Conservation (phyloP, 2,113 vertebrate genomes). For the Malurus alboscapulatus region DNA sequence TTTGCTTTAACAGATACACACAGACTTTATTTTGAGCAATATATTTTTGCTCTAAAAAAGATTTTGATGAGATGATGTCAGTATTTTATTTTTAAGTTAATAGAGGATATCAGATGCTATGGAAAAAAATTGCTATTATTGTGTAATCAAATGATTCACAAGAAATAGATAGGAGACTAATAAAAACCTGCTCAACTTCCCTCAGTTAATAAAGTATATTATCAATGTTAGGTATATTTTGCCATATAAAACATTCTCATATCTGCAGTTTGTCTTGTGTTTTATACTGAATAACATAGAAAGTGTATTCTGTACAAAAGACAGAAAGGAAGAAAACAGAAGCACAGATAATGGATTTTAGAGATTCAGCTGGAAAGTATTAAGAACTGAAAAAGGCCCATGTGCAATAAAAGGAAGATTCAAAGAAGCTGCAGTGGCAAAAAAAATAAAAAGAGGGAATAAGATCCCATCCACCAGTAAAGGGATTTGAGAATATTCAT, state of each 20-base stretch:
- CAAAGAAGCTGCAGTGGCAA: neutral
- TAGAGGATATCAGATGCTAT: neutral
- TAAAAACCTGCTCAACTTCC: neutral
- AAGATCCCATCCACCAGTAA: neutral
- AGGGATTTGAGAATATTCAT: neutral
- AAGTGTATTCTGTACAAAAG: neutral
- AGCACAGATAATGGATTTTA: neutral
- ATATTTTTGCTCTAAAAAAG: neutral
- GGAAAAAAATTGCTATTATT: neutral
- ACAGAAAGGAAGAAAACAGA: neutral
- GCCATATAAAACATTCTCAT: neutral
- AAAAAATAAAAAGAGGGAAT: neutral
- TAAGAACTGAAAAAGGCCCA: neutral
- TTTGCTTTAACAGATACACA: neutral
- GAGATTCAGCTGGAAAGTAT: neutral
- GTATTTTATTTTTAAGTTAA: neutral
- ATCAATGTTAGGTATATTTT: neutral
- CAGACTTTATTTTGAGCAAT: neutral
- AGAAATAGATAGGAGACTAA: neutral
- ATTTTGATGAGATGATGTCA: neutral
- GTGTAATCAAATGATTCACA: neutral
- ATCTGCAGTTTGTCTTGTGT: neutral
- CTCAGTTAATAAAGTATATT: neutral
- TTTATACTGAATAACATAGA: neutral
- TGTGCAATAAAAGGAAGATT: neutral